These are phyloP conservation scores for Panorpa germanica DNA, from an alignment of 2,888 invertebrate genomes.

Conservation along the genomic window DNA sequence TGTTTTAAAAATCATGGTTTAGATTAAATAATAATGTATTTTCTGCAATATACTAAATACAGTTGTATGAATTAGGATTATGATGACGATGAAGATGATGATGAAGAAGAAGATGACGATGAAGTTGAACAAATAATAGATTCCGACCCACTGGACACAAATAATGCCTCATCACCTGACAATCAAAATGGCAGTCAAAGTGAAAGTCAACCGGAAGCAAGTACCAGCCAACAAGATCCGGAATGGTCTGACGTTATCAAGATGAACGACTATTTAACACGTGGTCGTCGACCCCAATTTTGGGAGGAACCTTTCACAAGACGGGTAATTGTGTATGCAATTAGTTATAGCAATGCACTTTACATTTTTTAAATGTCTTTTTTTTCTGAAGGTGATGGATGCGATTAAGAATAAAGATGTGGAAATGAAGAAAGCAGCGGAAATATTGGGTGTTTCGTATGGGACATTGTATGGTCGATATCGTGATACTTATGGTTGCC, in stretches of 20 bases:
- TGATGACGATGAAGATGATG: too few species aligned
- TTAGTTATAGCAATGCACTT: too few species aligned
- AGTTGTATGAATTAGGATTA: too few species aligned
- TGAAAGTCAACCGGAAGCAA: too few species aligned
- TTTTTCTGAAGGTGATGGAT: slow-evolving; percentile 47
- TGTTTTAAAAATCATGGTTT: too few species aligned
- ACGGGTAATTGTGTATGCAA: slow-evolving; percentile 25
- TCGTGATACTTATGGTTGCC: slow-evolving; percentile 72
- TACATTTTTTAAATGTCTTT: not conserved
- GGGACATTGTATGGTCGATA: slow-evolving; percentile 81
- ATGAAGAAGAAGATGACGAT: slow-evolving; percentile 11
- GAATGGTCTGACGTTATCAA: slow-evolving; percentile 49
- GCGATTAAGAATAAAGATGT: slow-evolving; percentile 77
- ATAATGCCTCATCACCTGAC: slow-evolving; percentile 8
- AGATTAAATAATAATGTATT: too few species aligned
- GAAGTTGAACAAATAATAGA: slow-evolving; percentile 8
- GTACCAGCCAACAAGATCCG: slow-evolving; percentile 14
- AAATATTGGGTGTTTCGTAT: slow-evolving; percentile 76
- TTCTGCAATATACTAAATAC: too few species aligned
- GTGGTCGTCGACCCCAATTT: slow-evolving; percentile 74
- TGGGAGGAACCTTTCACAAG: slow-evolving; percentile 86
- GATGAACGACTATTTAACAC: slow-evolving; percentile 71
- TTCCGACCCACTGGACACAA: slow-evolving; percentile 4
- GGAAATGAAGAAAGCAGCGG: slow-evolving; percentile 86
- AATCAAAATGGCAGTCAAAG: too few species aligned